These are phyloP conservation scores for Danio aesculapii DNA, from an alignment of 2,797 vertebrate genomes.

Conservation along the genomic window DNA sequence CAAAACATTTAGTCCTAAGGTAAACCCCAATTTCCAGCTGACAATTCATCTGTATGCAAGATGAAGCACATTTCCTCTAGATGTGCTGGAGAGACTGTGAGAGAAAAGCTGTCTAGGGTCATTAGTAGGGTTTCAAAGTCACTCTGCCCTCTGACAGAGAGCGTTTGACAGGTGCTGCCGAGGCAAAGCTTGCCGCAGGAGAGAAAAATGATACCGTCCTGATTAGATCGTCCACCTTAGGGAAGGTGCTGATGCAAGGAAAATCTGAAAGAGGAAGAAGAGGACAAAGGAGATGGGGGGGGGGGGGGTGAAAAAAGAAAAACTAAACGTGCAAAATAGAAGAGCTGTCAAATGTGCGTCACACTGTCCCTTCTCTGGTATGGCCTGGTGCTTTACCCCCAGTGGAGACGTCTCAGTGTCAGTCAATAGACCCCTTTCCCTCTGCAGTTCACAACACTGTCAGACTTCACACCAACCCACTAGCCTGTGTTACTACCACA, in stretches of 20 bases:
- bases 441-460: conserved; percentile 17
- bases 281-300: neutral
- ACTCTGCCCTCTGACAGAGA: conserved; percentile 67
- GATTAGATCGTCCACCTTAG: conserved; percentile 81
- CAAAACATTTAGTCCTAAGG: neutral
- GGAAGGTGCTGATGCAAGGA: conserved; percentile 82
- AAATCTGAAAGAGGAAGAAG: conserved; percentile 74
- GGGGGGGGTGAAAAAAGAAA: conserved; percentile 1
- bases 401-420: conserved; percentile 34
- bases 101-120: conserved; percentile 59
- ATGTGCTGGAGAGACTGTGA: conserved; percentile 31
- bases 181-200: conserved; percentile 75
- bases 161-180: conserved; percentile 70
- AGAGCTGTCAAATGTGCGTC: conserved; percentile 52
- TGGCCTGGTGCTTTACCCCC: conserved; percentile 29
- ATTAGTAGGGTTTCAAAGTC: conserved; percentile 68
- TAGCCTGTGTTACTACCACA: conserved; percentile 2
- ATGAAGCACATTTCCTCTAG: conserved; percentile 24
- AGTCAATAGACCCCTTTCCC: conserved; percentile 34
- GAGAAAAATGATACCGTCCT: conserved; percentile 71
- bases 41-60: conserved; percentile 39
- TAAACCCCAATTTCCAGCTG: conserved; percentile 7
- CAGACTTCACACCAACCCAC: neutral
- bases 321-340: conserved; percentile 44
- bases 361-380: neutral